phyloP scores from a whole-genome alignment of 2,113 vertebrate genomes.

The Isurus oxyrinchus region DNA sequence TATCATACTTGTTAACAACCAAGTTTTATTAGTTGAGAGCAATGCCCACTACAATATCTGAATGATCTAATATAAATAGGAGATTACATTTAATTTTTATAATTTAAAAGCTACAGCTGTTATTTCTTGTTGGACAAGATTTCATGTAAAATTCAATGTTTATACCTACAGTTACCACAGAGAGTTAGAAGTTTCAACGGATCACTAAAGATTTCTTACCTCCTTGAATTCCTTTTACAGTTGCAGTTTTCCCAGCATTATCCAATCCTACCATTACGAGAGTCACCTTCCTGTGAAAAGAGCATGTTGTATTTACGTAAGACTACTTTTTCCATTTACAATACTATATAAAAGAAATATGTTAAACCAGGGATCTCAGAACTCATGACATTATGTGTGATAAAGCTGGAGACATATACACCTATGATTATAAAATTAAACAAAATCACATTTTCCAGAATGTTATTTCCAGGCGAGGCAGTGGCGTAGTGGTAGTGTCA shows the following conservation, averaged over 20 bases:
- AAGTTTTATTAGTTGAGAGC: neutral
- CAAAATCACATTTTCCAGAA: neutral
- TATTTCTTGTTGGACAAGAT: neutral
- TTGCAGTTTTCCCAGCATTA: slow-evolving; percentile 91
- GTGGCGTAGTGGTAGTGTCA: no score
- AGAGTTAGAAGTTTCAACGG: neutral
- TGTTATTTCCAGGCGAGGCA: neutral
- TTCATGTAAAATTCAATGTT: neutral
- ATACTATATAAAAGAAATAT: neutral
- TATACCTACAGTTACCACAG: neutral
- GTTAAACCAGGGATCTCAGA: slow-evolving; percentile 47
- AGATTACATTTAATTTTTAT: slow-evolving; percentile 44
- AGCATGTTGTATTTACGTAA: neutral
- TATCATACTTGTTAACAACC: neutral
- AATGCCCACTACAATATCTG: slow-evolving; percentile 39
- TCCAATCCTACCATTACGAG: slow-evolving; percentile 93
- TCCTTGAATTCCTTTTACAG: slow-evolving; percentile 87
- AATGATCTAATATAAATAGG: neutral
- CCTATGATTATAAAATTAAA: neutral
- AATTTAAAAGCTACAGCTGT: neutral
- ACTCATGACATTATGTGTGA: slow-evolving; percentile 38
- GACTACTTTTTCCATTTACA: neutral
- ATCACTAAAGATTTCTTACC: slow-evolving; percentile 56
- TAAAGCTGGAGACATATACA: neutral
- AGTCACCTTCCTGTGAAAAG: slow-evolving; percentile 81